Percentiles rank a stretch among this genome's conserved stretches.
phyloP scores from a whole-genome alignment of 1,140 invertebrate species.

The Zelostemma sp. region DNA sequence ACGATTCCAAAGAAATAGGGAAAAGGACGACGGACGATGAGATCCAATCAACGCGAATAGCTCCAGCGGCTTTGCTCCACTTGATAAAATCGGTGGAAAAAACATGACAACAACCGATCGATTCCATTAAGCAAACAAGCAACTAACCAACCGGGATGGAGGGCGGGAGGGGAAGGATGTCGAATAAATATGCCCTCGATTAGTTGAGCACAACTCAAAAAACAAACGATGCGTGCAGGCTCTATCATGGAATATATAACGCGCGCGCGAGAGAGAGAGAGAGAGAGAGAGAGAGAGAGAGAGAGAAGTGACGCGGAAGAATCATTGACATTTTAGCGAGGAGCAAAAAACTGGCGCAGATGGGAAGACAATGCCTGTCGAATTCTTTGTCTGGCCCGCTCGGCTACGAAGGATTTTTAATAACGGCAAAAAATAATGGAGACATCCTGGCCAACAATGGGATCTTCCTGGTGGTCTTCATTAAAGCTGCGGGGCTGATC shows the following conservation, averaged over 20 bases:
- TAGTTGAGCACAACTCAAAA: constrained; percentile 26
- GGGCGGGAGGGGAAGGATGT: constrained; percentile 21
- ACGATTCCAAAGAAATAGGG: no score
- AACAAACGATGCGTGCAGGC: constrained; percentile 17
- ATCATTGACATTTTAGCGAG: constrained; percentile 53
- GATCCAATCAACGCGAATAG: background rate
- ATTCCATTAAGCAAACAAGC: no score
- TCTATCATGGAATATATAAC: constrained; percentile 27
- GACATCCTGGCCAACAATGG: constrained; percentile 48
- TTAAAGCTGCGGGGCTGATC: constrained; percentile 53
- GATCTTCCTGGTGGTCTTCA: constrained; percentile 49
- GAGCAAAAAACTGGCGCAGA: constrained; percentile 51
- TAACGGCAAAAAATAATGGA: constrained; percentile 58
- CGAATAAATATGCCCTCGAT: constrained; percentile 35
- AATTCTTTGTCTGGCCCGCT: constrained; percentile 53
- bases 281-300: constrained; percentile 9
- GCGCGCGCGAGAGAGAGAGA: background rate
- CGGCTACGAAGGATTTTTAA: constrained; percentile 50
- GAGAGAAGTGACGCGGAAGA: constrained; percentile 46
- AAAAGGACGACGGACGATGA: no score
- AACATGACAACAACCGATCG: constrained; percentile 1
- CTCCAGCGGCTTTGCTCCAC: background rate
- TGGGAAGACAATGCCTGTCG: constrained; percentile 53
- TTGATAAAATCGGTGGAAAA: background rate
- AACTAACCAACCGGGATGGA: background rate